Base-by-base conservation (phyloP, 2,113 vertebrate genomes). In the Narcine bancroftii region DNA sequence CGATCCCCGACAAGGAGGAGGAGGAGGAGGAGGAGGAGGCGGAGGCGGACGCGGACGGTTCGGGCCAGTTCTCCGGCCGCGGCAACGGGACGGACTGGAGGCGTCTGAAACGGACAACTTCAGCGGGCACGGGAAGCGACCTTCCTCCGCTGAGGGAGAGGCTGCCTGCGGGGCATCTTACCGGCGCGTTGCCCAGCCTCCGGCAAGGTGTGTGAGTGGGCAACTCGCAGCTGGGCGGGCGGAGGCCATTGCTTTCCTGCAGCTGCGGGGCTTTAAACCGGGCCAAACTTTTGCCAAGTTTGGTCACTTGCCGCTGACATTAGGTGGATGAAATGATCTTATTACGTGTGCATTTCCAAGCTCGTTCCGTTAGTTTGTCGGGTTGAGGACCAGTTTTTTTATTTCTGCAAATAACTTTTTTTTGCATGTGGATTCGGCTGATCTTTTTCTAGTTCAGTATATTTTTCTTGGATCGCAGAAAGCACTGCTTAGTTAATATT, bases 91-190 rank as follows among this genome's bases (percentile, higher is more conserved):
- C 42, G 39, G 39, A 5, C 79, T 13, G 53, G 81, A 15, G 60
- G 29, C 53, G 50, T 15, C 50, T 36, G 81, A n/a, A n/a, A 36
- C 53, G 17, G 53, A 92, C 4, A 92, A 92, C 75, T 0, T 65
- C 83, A n/a, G 3, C 0, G 0, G 21, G 73, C 10, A 93, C 93
- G 39, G 39, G 71, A 9, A 91, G 39, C 65, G 93, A 93, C 0
- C 95, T 96, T 0, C 96, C 96, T 0, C 96, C 96, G 2, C 94
- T 97, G 0, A 93, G 94, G 89, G 94, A 96, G 91, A 95, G 93
- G 39, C 11, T 79, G 17, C 6, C 13, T 39, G 36, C 24, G 56
- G 21, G 85, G 42, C 6, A 11, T 29, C 39, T 33, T 56, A 10
- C 53, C 36, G 33, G 53, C 53, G 53, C 53, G 15, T 53, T 87